Base-by-base conservation (phyloP, 2,797 vertebrate genomes). In the Rhincodon typus region DNA sequence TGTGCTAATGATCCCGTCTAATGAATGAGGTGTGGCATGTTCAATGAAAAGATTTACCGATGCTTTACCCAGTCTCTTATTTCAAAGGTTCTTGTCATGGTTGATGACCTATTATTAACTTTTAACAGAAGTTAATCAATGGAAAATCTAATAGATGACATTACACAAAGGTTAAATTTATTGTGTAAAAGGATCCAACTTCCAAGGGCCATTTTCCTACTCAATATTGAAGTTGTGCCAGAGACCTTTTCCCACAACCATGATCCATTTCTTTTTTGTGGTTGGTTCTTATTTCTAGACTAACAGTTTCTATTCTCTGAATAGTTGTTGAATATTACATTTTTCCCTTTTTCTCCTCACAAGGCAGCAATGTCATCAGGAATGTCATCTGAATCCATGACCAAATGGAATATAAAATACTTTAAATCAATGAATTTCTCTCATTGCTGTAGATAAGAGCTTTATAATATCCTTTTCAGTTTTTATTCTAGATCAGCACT, bases 291-390 rank as follows among this genome's bases (percentile, higher is more conserved):
- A 74, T 46, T 53, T 74, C 17, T 94, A 53, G 2, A 17, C 69
- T 19, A 53, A 34, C 70, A 30, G 42, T 50, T 15, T 72, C 69
- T 34, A 94, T 94, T 94, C 70, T 94, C 74, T 53, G 15, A 19
- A 19, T 34, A 50, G 46, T 42, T 77, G 94, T 77, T 27, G 38
- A 46, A 72, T 94, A 46, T 94, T 74, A 53, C 53, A 94, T 50
- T 72, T 50, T 94, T 38, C 4, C 90, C 62, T 23, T 93, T 67
- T 69, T 50, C 34, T 50, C 15, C 70, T 23, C 66, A 69, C 30
- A 72, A 53, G 46, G 7, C 8, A 94, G 70, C 70, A 94, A 94
- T 94, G 94, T 94, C 94, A 94, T 72, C 94, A 94, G 93, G 93
- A 94, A 94, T 94, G 88, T 91, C 88, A 91, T 91, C 88, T 91